Percentiles rank a stretch among this genome's conserved stretches.
phyloP scores from a whole-genome alignment of 2,888 invertebrate genomes.

The Philaethria dido region DNA sequence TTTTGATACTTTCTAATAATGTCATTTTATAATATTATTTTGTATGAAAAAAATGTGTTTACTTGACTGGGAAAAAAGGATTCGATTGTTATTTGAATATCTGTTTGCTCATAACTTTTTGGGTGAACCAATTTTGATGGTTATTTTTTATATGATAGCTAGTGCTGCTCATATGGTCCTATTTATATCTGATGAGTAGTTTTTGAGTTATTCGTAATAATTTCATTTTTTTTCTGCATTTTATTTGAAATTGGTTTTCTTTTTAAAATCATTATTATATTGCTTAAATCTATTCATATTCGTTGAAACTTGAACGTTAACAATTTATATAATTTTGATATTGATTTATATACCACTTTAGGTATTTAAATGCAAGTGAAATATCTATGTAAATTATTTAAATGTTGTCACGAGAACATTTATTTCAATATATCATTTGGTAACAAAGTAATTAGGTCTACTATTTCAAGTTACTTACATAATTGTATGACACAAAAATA shows the following conservation, averaged over 20 bases:
- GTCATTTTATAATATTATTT: background rate
- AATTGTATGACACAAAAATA: constrained; percentile 8
- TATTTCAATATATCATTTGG: constrained; percentile 20
- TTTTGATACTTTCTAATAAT: constrained; percentile 65
- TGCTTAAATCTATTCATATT: background rate
- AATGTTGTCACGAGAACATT: constrained; percentile 24
- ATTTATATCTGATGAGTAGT: too few species aligned
- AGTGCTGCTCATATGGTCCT: too few species aligned
- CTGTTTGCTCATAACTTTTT: too few species aligned
- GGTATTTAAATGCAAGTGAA: constrained; percentile 5
- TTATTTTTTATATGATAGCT: too few species aligned
- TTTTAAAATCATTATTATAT: too few species aligned
- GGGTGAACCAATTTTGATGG: too few species aligned
- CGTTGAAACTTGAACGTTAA: background rate
- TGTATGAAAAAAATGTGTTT: too few species aligned
- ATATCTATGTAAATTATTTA: constrained; percentile 27
- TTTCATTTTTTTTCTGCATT: too few species aligned
- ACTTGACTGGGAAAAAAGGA: too few species aligned
- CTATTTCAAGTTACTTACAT: constrained; percentile 1
- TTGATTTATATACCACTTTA: constrained; percentile 15
- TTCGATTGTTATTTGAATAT: too few species aligned
- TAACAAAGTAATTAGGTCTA: constrained; percentile 29
- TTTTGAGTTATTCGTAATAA: too few species aligned
- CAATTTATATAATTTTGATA: background rate
- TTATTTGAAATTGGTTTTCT: too few species aligned